Percentiles rank a stretch among this genome's conserved stretches.
Conservation (phyloP, 2,797 vertebrate genomes). For the Neosilurus mollespiculum region DNA sequence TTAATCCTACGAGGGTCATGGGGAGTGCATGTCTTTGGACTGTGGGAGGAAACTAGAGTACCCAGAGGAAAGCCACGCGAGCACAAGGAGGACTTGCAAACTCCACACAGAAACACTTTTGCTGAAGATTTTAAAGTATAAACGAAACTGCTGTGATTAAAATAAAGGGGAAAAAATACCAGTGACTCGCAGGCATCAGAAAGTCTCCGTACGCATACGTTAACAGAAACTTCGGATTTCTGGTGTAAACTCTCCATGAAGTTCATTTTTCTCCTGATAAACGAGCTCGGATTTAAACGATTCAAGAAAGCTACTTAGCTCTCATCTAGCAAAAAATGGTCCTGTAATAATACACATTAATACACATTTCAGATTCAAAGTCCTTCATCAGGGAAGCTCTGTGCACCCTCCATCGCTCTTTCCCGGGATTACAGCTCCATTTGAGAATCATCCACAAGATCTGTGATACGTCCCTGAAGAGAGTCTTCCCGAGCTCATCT, state of each 20-base stretch:
- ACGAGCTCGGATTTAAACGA: background rate
- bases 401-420: background rate
- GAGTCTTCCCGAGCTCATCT: slow-evolving; percentile 30
- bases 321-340: background rate
- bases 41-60: no score
- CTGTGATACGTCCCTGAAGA: background rate
- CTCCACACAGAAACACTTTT: background rate
- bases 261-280: no score
- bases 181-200: background rate
- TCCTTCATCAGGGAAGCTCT: background rate
- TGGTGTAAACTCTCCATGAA: background rate
- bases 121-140: background rate
- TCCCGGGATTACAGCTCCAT: background rate
- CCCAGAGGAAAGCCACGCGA: no score
- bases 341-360: background rate
- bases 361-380: background rate
- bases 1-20: no score
- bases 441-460: slow-evolving; percentile 15
- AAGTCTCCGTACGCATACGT: background rate
- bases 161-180: background rate
- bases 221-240: background rate
- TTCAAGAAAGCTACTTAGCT: background rate
- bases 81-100: no score
- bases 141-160: background rate
- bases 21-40: no score